These are phyloP conservation scores for Microcaecilia unicolor DNA, from an alignment of 2,797 vertebrate genomes.

Conservation along the genomic window DNA sequence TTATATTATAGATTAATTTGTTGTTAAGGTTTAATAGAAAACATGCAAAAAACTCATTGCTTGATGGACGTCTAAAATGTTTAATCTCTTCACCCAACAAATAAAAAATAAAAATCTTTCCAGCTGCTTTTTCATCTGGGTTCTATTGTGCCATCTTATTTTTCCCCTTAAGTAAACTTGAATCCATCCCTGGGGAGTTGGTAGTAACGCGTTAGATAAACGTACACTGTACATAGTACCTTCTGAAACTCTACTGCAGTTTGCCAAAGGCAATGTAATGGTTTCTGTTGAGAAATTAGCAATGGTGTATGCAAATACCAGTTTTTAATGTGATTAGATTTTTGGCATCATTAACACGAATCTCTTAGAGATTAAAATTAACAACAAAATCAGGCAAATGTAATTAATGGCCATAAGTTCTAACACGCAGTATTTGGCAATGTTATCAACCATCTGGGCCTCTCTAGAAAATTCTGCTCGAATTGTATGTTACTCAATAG, in stretches of 20 bases:
- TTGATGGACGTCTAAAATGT: slow-evolving; percentile 56
- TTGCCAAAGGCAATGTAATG: slow-evolving; percentile 46
- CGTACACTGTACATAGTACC: slow-evolving; percentile 15
- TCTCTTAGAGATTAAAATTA: slow-evolving; percentile 57
- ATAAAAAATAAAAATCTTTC: slow-evolving; percentile 28
- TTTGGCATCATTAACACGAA: slow-evolving; percentile 40
- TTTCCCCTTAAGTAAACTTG: slow-evolving; percentile 9
- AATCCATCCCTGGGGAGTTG: background rate
- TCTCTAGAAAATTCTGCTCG: slow-evolving; percentile 13
- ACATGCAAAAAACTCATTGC: slow-evolving; percentile 65
- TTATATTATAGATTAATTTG: slow-evolving; percentile 42
- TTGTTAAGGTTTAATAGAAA: slow-evolving; percentile 53
- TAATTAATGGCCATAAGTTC: slow-evolving; percentile 30
- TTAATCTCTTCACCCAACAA: slow-evolving; percentile 39
- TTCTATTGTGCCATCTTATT: slow-evolving; percentile 1
- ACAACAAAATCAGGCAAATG: slow-evolving; percentile 35
- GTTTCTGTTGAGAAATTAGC: slow-evolving; percentile 20
- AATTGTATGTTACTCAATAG: background rate
- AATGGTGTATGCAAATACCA: slow-evolving; percentile 24
- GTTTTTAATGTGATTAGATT: slow-evolving; percentile 32
- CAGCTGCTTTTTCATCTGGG: slow-evolving; percentile 15
- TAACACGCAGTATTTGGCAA: slow-evolving; percentile 24
- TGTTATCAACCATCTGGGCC: slow-evolving; percentile 36
- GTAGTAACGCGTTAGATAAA: no score
- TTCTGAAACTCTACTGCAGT: slow-evolving; percentile 8